Percentiles rank a stretch among this genome's conserved stretches.
phyloP scores from a whole-genome alignment of 2,797 vertebrate genomes.

The Gadopsis bispinosus region DNA sequence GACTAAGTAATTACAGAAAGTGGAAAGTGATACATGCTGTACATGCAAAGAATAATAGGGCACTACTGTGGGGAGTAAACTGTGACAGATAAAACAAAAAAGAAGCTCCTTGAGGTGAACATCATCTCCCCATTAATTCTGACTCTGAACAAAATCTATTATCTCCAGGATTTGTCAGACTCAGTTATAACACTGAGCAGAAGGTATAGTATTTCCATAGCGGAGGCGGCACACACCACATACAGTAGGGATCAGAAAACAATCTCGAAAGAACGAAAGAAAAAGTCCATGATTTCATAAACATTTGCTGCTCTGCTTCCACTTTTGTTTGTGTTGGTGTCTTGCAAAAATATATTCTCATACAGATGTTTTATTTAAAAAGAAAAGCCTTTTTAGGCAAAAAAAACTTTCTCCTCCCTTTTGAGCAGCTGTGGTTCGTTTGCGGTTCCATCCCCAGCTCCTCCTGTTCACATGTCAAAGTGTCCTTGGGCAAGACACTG shows the following conservation, averaged over 20 bases:
- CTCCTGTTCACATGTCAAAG: no score
- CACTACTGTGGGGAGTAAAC: background rate
- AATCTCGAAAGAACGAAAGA: background rate
- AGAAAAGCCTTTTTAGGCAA: no score
- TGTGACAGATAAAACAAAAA: background rate
- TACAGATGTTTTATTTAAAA: background rate
- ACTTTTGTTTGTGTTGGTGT: background rate
- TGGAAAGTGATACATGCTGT: background rate
- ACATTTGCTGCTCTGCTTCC: background rate
- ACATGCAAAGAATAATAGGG: constrained; percentile 6
- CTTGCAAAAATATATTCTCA: background rate
- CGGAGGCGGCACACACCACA: background rate
- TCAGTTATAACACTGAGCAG: background rate
- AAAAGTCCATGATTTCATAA: background rate
- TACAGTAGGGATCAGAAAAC: background rate
- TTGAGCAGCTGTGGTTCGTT: no score
- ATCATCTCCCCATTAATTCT: constrained; percentile 20
- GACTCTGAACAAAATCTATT: constrained; percentile 17
- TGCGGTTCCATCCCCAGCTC: no score
- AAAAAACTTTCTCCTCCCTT: background rate
- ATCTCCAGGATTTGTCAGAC: constrained; percentile 2
- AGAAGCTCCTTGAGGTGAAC: constrained; percentile 1
- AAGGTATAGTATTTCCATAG: background rate
- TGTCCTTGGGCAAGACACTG: no score
- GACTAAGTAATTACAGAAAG: constrained; percentile 16